Evolutionary conservation across 2,888 invertebrate genomes (phyloP), one percentile per base, ranked within the genome.

Genomic region (Chelonus formosanus): DNA sequence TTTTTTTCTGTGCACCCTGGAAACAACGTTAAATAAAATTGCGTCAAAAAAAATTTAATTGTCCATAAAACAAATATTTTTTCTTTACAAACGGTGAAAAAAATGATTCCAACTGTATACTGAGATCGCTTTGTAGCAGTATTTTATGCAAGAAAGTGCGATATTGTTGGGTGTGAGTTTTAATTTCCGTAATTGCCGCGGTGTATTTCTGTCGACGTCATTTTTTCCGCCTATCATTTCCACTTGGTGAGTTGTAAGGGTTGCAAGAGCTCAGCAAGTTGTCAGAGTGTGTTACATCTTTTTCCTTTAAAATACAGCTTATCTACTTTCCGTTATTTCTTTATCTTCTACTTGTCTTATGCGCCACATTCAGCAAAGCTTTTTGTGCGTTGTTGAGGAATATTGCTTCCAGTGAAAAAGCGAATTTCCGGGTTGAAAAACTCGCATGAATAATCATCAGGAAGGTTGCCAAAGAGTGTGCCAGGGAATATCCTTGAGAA

Each of bases 161-260:
- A 43, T 34, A 61, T 32, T 43, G 61, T 53, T 44, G 61, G 48
- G 63, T 48, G 50, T 40, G 56, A 55, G 61, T 73, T 74, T 72
- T 71, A 71, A 74, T 73, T 74, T 72, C 56, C 70, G 69, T 73
- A 73, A 73, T 74, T 73, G 72, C 71, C 68, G 68, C 60, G 63
- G 48, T 60, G 71, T 71, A 66, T 63, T 70, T 69, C 65, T 63
- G 65, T 67, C 68, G 63, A 59, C 67, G 69, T 62, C 66, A 67
- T 67, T 69, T 66, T 71, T 67, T 66, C 62, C 58, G 66, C 66
- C 67, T 68, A 68, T 64, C 69, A 57, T 69, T 67, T 68, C 58
- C 67, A 67, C 63, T 67, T 56, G 64, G 44, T 55, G 67, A 67
- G 62, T 48, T 60, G 65, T 4, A 53, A 61, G 44, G 52, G 31